These are phyloP conservation scores for Mythimna albipuncta DNA, from an alignment of 2,888 invertebrate species.

Conservation along the genomic window DNA sequence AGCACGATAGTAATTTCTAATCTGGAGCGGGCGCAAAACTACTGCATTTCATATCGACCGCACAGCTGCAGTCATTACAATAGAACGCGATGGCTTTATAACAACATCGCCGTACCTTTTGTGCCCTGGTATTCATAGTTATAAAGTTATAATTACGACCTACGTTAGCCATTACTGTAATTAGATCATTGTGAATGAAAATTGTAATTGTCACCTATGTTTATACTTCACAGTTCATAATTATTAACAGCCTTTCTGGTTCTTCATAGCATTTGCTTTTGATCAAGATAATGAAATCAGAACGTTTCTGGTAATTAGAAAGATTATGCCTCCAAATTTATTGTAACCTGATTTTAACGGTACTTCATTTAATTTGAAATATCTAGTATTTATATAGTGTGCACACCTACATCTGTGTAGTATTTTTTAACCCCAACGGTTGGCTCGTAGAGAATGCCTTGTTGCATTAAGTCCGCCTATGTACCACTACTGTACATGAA, in stretches of 20 bases:
- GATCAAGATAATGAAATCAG: neutral
- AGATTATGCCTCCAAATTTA: neutral
- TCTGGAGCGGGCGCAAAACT: conserved; percentile 49
- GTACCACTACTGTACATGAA: too few relatives aligned
- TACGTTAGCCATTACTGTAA: conserved; percentile 41
- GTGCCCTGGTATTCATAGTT: conserved; percentile 33
- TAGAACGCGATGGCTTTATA: conserved; percentile 51
- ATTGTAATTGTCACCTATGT: conserved; percentile 22
- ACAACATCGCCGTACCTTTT: conserved; percentile 48
- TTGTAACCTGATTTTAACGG: too few relatives aligned
- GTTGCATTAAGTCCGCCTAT: too few relatives aligned
- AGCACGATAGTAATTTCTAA: conserved; percentile 53
- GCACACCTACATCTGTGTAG: too few relatives aligned
- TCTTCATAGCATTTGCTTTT: neutral
- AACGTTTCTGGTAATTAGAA: neutral
- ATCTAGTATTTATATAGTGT: too few relatives aligned
- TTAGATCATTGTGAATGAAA: conserved; percentile 1
- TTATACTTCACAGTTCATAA: conserved; percentile 6
- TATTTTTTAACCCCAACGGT: too few relatives aligned
- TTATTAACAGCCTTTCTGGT: neutral
- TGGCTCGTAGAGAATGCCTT: too few relatives aligned
- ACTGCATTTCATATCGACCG: conserved; percentile 68
- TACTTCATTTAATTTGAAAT: too few relatives aligned
- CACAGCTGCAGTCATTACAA: conserved; percentile 72
- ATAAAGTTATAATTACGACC: conserved; percentile 39